phyloP scores from a whole-genome alignment of 2,797 vertebrate genomes.

The Chromis chromis region DNA sequence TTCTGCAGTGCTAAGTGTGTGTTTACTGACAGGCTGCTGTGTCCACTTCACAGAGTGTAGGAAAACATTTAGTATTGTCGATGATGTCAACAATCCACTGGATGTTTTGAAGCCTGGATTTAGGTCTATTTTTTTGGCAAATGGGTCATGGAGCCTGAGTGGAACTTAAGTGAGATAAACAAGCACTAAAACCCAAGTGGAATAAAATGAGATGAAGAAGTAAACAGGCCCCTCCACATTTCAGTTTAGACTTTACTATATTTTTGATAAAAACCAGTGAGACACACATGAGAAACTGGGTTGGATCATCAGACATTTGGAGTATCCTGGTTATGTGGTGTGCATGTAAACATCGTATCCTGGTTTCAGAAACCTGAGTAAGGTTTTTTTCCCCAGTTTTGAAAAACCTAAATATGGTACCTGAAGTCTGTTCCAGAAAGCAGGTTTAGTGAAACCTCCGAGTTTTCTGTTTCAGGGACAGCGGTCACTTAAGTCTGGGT shows the following conservation, averaged over 20 bases:
- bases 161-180: not conserved
- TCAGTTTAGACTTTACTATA: not conserved
- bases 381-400: too few species aligned
- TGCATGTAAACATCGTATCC: not conserved
- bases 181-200: not conserved
- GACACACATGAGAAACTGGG: too few species aligned
- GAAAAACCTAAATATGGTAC: too few species aligned
- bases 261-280: not conserved
- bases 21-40: conserved; percentile 8
- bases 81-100: conserved; percentile 3
- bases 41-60: not conserved
- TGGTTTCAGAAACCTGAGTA: not conserved
- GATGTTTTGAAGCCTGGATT: conserved; percentile 2
- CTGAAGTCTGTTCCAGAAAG: too few species aligned
- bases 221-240: not conserved
- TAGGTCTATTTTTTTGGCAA: not conserved
- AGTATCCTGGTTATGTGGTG: not conserved
- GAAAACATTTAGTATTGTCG: conserved; percentile 5
- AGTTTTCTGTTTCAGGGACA: too few species aligned
- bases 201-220: not conserved
- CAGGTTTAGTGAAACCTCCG: too few species aligned
- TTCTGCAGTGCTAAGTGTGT: conserved; percentile 19
- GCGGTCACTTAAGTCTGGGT: too few species aligned
- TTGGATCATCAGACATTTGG: too few species aligned
- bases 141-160: not conserved